Evolutionary conservation across 1,140 invertebrate species (phyloP).

Genomic region (Dendroctonus valens): DNA sequence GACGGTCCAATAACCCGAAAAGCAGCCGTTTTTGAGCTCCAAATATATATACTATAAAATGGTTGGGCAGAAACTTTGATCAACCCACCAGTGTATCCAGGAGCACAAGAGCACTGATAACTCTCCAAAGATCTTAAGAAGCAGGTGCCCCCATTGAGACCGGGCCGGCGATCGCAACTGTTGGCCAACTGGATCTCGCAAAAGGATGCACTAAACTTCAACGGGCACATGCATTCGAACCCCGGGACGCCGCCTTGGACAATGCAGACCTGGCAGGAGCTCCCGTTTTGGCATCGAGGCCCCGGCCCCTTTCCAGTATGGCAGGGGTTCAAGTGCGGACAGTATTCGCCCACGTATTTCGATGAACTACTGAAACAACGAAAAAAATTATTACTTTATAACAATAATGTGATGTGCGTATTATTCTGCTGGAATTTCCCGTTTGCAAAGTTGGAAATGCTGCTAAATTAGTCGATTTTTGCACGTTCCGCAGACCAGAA

Average conservation of each 20-base stretch:
- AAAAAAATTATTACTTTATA: conserved; percentile 35
- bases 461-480: no score
- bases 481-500: no score
- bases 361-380: conserved; percentile 82
- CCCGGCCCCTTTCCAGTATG: conserved; percentile 69
- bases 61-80: not conserved
- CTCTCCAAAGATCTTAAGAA: conserved; percentile 71
- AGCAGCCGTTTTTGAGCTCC: no score
- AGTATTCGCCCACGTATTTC: conserved; percentile 90
- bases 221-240: conserved; percentile 83
- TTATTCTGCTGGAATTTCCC: no score
- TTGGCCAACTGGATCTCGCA: conserved; percentile 90
- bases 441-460: no score
- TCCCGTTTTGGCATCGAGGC: conserved; percentile 86
- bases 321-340: conserved; percentile 90
- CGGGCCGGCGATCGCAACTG: conserved; percentile 86
- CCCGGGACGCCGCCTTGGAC: conserved; percentile 64
- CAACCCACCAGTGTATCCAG: conserved; percentile 78
- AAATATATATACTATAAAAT: not conserved
- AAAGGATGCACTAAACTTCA: conserved; percentile 87
- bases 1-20: no score
- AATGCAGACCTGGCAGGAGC: conserved; percentile 78
- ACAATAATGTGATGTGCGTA: no score
- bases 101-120: conserved; percentile 80
- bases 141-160: conserved; percentile 83